Evolutionary conservation across 2,113 vertebrate genomes (phyloP), one percentile per base, ranked within the genome.

Genomic region (Otus sunia): DNA sequence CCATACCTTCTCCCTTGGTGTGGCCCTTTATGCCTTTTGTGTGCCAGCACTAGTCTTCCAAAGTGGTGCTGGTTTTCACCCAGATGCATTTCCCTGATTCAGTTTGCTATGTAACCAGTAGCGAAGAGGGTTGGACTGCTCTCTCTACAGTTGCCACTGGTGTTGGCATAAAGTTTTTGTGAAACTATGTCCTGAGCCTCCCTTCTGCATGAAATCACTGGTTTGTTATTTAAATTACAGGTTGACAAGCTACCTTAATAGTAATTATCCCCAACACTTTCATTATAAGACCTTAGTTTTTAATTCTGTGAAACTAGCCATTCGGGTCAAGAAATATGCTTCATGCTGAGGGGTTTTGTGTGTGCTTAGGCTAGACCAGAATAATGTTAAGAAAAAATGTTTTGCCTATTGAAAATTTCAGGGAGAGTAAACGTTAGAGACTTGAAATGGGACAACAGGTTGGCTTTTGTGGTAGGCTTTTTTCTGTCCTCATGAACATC

Each of bases 1-100:
- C 29, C 11, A 5, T 55, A 9, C 43, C 30, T 18, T 53, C 11
- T 45, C 1, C 10, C 22, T 11, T 49, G 0, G 0, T 4, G 16
- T 5, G 5, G 59, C 30, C 41, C 69, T 82, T 49, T 15, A 6
- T 9, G 32, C 16, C 30, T 12, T 6, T 1, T 39, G 32, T 41
- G 63, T 77, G 36, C 39, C 39, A 49, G 58, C 39, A 25, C 23
- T 20, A 37, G 49, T 7, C n/a, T 56, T 47, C 14, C 63, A 37
- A 19, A 26, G 29, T 17, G 60, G 4, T 50, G 49, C 34, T 79
- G 18, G 7, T 52, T 75, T 82, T 47, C 49, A 11, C n/a, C 47
- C 36, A 12, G 34, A 4, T 19, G 29, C 21, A 13, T 60, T 69
- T 64, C 56, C 7, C 10, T 2, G 3, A 2, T 78, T 76, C 34